phyloP scores from a whole-genome alignment of 2,888 invertebrate genomes.

The Diarsia brunnea region DNA sequence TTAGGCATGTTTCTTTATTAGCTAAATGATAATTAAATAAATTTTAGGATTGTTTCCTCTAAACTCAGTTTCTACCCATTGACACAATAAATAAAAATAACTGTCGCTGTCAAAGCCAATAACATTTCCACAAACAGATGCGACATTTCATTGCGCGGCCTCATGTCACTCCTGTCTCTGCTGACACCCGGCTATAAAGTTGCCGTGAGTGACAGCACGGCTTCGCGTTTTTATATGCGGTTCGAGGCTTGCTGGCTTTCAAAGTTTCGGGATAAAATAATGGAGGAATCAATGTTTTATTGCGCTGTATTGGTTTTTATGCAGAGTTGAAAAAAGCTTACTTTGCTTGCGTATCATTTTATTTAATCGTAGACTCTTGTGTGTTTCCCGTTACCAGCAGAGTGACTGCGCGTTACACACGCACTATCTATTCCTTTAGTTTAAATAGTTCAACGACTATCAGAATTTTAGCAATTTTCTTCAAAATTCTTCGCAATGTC shows the following conservation, averaged over 20 bases:
- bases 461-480: background rate
- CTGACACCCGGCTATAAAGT: conserved; percentile 50
- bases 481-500: no score
- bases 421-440: background rate
- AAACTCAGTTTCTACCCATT: background rate
- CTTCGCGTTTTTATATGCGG: conserved; percentile 37
- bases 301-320: background rate
- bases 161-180: conserved; percentile 36
- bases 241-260: conserved; percentile 21
- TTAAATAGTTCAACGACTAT: background rate
- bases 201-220: conserved; percentile 43
- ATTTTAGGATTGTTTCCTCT: background rate
- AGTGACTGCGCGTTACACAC: background rate
- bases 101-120: conserved; percentile 19
- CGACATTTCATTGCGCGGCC: conserved; percentile 45
- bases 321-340: background rate
- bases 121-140: conserved; percentile 39
- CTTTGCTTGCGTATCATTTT: background rate
- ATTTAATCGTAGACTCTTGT: background rate
- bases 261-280: conserved; percentile 3
- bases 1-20: no score
- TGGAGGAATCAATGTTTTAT: conserved; percentile 24
- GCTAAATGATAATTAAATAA: no score
- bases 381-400: background rate
- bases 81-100: conserved; percentile 19